A percentile compares a stretch with the other conserved stretches of the same genome.
Evolutionary conservation across 2,888 invertebrate species (phyloP).

Genomic region (Drosophila limbata): DNA sequence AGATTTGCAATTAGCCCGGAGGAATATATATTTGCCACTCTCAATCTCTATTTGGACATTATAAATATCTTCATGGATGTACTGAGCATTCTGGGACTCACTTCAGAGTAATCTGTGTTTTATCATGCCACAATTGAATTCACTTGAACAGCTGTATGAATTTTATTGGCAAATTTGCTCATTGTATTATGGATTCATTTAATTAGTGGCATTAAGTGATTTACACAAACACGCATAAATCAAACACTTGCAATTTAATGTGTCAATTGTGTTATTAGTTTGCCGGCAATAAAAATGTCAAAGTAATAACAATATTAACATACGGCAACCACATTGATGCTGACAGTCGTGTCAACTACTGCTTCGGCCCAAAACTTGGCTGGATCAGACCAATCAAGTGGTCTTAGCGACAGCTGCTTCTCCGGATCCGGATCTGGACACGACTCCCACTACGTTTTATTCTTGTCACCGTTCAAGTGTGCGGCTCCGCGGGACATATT

Average conservation of each 20-base stretch:
- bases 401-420: conserved; percentile 53
- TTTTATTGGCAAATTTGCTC: conserved; percentile 1
- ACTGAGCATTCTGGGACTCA: conserved; percentile 85
- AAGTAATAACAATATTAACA: conserved; percentile 51
- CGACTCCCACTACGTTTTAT: background rate
- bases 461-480: conserved; percentile 2
- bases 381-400: conserved; percentile 66
- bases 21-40: conserved; percentile 96
- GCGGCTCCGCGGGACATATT: conserved; percentile 39
- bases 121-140: background rate
- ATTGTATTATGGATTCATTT: conserved; percentile 18
- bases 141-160: conserved; percentile 3
- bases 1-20: conserved; percentile 95
- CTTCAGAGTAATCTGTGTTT: conserved; percentile 18
- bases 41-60: conserved; percentile 94
- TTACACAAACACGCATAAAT: conserved; percentile 17
- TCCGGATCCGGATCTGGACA: background rate
- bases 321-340: conserved; percentile 35
- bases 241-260: conserved; percentile 29
- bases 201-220: conserved; percentile 25
- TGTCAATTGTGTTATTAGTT: conserved; percentile 75
- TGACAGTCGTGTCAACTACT: background rate
- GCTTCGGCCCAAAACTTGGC: background rate
- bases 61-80: conserved; percentile 95
- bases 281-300: conserved; percentile 73